These are phyloP conservation scores for Sipha flava DNA, from an alignment of 1,140 invertebrate genomes.

Conservation along the genomic window DNA sequence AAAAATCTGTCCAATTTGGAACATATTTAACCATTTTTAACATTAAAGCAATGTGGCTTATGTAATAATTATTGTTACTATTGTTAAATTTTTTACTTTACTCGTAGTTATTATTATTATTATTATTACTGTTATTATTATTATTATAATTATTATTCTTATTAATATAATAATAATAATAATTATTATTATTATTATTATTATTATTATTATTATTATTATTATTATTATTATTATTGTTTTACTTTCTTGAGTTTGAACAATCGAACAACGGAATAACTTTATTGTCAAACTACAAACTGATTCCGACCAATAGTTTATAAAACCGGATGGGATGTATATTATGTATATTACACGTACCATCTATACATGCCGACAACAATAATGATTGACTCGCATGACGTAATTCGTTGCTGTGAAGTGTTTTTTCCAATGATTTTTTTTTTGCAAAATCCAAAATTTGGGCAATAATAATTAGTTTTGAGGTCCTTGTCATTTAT, in stretches of 20 bases:
- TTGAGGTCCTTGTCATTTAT: background rate
- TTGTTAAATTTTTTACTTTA: background rate
- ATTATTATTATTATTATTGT: background rate
- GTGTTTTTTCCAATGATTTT: background rate
- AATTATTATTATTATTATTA: too few relatives aligned
- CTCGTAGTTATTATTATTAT: too few relatives aligned
- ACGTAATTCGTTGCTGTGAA: background rate
- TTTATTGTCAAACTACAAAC: background rate
- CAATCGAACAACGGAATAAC: background rate
- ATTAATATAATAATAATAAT: too few relatives aligned
- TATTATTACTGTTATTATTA: background rate
- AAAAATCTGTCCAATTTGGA: too few relatives aligned
- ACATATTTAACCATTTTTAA: too few relatives aligned
- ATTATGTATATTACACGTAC: too few relatives aligned
- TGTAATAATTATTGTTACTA: too few relatives aligned
- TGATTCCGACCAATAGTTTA: background rate
- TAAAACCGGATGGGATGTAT: background rate
- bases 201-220: too few relatives aligned
- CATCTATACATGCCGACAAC: background rate
- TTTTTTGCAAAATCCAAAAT: background rate
- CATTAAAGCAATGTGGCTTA: too few relatives aligned
- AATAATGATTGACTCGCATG: slow-evolving; percentile 8
- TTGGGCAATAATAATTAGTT: slow-evolving; percentile 3
- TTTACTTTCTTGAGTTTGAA: background rate
- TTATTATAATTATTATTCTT: too few relatives aligned